Evolutionary conservation across 2,113 vertebrate species (phyloP).

Genomic region (Lota lota): DNA sequence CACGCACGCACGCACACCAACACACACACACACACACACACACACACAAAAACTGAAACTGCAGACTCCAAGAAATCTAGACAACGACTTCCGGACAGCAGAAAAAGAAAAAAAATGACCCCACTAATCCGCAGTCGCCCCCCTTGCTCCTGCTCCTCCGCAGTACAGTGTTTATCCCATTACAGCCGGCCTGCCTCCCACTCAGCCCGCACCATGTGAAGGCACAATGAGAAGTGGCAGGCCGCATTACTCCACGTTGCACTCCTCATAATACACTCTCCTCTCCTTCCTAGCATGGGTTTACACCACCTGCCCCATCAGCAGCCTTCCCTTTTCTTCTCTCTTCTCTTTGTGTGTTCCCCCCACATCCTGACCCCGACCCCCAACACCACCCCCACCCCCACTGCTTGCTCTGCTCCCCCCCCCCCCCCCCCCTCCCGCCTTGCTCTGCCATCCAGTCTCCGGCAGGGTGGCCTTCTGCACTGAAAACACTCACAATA

Average conservation of each 20-base stretch:
- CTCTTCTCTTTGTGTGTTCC: neutral
- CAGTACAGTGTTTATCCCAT: constrained; percentile 65
- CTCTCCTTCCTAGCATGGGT: constrained; percentile 1
- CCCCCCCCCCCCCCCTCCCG: constrained; percentile 2
- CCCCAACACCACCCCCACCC: neutral
- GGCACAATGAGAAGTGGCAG: constrained; percentile 69
- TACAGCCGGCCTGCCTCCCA: constrained; percentile 52
- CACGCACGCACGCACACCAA: too few species aligned
- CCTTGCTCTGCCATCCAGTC: constrained; percentile 19
- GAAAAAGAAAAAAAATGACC: too few species aligned
- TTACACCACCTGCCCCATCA: too few species aligned
- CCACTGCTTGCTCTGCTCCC: constrained; percentile 7
- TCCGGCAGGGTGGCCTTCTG: too few species aligned
- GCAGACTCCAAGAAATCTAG: too few species aligned
- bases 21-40: too few species aligned
- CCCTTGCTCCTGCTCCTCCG: constrained; percentile 12
- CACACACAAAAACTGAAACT: too few species aligned
- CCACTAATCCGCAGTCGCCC: neutral
- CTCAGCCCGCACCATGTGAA: constrained; percentile 43
- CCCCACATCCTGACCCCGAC: neutral
- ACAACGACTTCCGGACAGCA: too few species aligned
- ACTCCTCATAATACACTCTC: constrained; percentile 23
- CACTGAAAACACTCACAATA: too few species aligned
- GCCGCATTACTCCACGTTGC: constrained; percentile 54
- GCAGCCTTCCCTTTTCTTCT: constrained; percentile 3